phyloP scores from a whole-genome alignment of 1,140 invertebrate species.

The Eurytemora carolleeae region DNA sequence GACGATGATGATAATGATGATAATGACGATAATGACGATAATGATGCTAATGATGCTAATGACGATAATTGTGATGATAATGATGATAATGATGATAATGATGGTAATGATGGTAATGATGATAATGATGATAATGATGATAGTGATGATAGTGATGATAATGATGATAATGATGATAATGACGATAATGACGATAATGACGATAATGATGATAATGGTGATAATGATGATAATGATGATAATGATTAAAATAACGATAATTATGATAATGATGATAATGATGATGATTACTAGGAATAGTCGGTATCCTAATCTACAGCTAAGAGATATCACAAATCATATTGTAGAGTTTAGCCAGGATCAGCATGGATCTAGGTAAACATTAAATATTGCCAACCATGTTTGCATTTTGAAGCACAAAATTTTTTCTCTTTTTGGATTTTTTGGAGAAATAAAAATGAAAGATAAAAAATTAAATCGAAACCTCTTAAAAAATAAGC shows the following conservation, averaged over 20 bases:
- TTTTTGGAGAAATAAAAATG: neutral
- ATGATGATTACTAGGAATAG: slow-evolving; percentile 35
- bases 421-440: too few species aligned
- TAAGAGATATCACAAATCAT: slow-evolving; percentile 75
- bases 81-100: slow-evolving; percentile 9
- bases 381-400: slow-evolving; percentile 18
- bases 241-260: too few species aligned
- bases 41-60: too few species aligned
- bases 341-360: slow-evolving; percentile 98
- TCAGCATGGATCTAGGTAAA: slow-evolving; percentile 96
- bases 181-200: slow-evolving; percentile 4
- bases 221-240: slow-evolving; percentile 10
- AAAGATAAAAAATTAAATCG: too few species aligned
- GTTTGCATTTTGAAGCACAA: neutral
- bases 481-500: neutral
- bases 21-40: too few species aligned
- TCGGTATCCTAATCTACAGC: slow-evolving; percentile 71
- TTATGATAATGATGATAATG: slow-evolving; percentile 12
- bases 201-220: slow-evolving; percentile 9
- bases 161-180: slow-evolving; percentile 9
- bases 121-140: slow-evolving; percentile 8
- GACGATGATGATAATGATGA: too few species aligned
- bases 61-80: slow-evolving; percentile 15
- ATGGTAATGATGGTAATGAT: slow-evolving; percentile 4
- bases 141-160: slow-evolving; percentile 3